Evolutionary conservation across 1,140 invertebrate genomes (phyloP).

Genomic region (Nomia melanderi): DNA sequence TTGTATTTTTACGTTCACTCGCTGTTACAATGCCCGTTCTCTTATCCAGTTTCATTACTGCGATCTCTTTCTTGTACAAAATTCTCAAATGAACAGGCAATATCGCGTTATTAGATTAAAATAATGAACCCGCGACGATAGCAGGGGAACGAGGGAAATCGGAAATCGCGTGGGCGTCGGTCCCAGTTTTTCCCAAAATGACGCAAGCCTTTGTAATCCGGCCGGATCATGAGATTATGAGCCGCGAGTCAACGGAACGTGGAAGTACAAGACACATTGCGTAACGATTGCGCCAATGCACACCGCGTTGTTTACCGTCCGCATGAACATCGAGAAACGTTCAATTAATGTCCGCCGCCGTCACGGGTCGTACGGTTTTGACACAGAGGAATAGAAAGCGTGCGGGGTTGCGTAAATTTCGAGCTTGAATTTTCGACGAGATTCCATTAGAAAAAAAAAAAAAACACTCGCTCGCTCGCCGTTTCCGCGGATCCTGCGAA

Average conservation of each 20-base stretch:
- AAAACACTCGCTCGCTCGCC: too few species aligned
- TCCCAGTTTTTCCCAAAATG: slow-evolving; percentile 22
- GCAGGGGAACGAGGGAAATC: background rate
- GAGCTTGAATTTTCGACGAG: too few species aligned
- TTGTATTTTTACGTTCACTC: too few species aligned
- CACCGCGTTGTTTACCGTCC: slow-evolving; percentile 53
- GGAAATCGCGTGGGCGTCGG: slow-evolving; percentile 4
- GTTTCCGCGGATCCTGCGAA: too few species aligned
- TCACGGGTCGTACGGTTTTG: slow-evolving; percentile 42
- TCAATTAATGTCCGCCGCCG: slow-evolving; percentile 49
- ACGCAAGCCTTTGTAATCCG: slow-evolving; percentile 35
- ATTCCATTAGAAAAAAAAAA: too few species aligned
- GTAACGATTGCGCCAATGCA: slow-evolving; percentile 55
- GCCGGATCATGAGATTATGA: slow-evolving; percentile 27
- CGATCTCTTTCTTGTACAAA: too few species aligned
- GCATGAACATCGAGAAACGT: slow-evolving; percentile 52
- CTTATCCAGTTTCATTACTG: too few species aligned
- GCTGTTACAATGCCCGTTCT: too few species aligned
- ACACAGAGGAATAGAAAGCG: slow-evolving; percentile 58
- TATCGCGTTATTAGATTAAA: too few species aligned
- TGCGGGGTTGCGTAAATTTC: slow-evolving; percentile 50
- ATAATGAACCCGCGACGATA: too few species aligned
- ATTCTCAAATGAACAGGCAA: too few species aligned
- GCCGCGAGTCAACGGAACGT: slow-evolving; percentile 47
- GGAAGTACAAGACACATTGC: slow-evolving; percentile 46